phyloP scores from a whole-genome alignment of 2,113 vertebrate genomes.

The Taurulus bubalis region DNA sequence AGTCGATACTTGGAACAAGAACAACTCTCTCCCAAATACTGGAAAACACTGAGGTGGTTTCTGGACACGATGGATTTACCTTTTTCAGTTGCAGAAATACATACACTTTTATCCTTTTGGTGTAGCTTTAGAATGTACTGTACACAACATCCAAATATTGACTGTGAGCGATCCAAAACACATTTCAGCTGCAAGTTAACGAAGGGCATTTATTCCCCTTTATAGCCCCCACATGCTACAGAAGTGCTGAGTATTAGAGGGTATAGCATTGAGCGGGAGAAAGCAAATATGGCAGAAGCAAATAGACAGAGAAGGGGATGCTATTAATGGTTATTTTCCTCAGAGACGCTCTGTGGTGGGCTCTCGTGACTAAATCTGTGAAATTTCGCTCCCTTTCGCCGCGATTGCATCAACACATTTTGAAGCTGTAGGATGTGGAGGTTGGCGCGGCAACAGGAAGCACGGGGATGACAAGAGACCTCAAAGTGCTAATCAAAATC shows the following conservation, averaged over 20 bases:
- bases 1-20: conserved; percentile 28
- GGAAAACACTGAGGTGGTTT: conserved; percentile 1
- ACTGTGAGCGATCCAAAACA: conserved; percentile 10
- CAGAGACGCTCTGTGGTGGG: conserved; percentile 12
- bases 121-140: not conserved
- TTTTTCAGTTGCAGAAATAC: conserved; percentile 1
- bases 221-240: not conserved
- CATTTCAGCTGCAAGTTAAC: conserved; percentile 9
- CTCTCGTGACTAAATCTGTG: conserved; percentile 44
- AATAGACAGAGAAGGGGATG: conserved; percentile 17
- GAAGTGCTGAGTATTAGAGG: conserved; percentile 22
- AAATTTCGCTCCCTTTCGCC: conserved; percentile 31
- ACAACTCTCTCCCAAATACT: not conserved
- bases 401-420: conserved; percentile 44
- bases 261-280: not conserved
- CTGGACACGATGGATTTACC: not conserved
- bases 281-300: conserved; percentile 9
- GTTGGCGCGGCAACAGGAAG: conserved; percentile 26
- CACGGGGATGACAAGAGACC: conserved; percentile 42
- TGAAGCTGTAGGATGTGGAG: conserved; percentile 34
- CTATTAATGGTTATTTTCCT: conserved; percentile 39
- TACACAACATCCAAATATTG: conserved; percentile 11
- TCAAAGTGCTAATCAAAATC: conserved; percentile 73
- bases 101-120: not conserved
- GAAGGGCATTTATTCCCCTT: not conserved